A percentile compares a stretch with the other conserved stretches of the same genome.
These are phyloP conservation scores for Odontomyia ornata DNA, from an alignment of 2,888 invertebrate genomes.

Conservation along the genomic window DNA sequence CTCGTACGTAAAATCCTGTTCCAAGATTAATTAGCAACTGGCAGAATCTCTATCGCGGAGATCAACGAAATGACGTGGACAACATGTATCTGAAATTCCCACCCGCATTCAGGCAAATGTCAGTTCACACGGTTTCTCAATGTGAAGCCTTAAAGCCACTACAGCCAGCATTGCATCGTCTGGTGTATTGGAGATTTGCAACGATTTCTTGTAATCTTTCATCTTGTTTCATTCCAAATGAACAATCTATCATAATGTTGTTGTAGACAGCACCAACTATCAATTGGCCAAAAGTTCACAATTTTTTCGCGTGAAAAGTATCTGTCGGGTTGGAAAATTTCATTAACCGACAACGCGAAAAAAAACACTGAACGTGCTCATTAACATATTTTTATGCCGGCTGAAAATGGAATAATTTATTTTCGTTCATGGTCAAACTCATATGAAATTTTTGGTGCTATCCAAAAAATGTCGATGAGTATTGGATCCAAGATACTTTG, in stretches of 20 bases:
- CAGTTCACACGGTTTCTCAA: conserved; percentile 35
- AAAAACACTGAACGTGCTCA: not conserved
- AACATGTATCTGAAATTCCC: not conserved
- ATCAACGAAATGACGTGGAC: too few species aligned
- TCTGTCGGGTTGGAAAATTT: not conserved
- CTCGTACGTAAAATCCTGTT: too few species aligned
- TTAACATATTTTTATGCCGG: conserved; percentile 35
- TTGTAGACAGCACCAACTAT: not conserved
- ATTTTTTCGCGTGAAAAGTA: conserved; percentile 9
- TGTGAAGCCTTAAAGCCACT: not conserved
- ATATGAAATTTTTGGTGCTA: not conserved
- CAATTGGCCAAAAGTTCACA: conserved; percentile 19
- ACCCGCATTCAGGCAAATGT: conserved; percentile 5
- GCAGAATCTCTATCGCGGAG: too few species aligned
- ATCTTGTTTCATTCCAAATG: not conserved
- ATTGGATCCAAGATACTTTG: too few species aligned
- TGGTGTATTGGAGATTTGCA: not conserved
- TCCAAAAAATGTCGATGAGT: too few species aligned
- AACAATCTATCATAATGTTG: not conserved
- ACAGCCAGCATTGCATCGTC: not conserved
- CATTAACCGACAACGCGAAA: not conserved
- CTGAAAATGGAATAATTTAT: conserved; percentile 32
- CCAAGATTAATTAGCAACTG: too few species aligned
- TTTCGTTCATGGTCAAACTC: conserved; percentile 29
- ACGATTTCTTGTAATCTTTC: not conserved